phyloP scores from a whole-genome alignment of 2,888 invertebrate species.

The Trachelus tabidus region DNA sequence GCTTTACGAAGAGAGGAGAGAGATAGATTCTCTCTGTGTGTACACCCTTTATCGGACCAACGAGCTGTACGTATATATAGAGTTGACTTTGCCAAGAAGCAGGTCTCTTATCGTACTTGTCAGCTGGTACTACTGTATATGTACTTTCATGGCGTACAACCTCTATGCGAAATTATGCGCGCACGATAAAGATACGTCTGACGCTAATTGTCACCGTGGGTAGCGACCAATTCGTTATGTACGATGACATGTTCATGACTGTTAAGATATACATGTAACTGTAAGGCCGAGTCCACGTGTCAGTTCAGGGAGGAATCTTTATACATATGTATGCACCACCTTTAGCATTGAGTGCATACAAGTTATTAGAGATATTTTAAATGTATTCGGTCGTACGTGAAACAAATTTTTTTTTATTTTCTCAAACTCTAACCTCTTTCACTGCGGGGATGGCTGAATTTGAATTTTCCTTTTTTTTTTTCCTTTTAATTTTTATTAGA shows the following conservation, averaged over 20 bases:
- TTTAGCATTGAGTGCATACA: neutral
- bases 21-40: slow-evolving; percentile 6
- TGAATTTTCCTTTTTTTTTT: neutral
- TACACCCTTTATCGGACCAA: neutral
- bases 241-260: neutral
- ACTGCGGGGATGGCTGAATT: neutral
- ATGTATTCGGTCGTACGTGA: too few species aligned
- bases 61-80: neutral
- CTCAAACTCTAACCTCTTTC: too few species aligned
- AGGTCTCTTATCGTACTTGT: neutral
- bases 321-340: neutral
- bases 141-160: neutral
- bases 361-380: neutral
- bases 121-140: neutral
- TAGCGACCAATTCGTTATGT: neutral
- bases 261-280: neutral
- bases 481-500: neutral
- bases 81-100: neutral
- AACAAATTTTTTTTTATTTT: too few species aligned
- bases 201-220: neutral
- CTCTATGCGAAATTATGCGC: neutral
- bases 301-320: neutral
- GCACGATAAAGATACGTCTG: neutral
- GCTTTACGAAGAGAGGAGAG: neutral
- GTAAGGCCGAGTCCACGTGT: neutral